Evolutionary conservation across 2,888 invertebrate species (phyloP), one percentile per base, ranked within the genome.

Genomic region (Melanostoma mellinum): DNA sequence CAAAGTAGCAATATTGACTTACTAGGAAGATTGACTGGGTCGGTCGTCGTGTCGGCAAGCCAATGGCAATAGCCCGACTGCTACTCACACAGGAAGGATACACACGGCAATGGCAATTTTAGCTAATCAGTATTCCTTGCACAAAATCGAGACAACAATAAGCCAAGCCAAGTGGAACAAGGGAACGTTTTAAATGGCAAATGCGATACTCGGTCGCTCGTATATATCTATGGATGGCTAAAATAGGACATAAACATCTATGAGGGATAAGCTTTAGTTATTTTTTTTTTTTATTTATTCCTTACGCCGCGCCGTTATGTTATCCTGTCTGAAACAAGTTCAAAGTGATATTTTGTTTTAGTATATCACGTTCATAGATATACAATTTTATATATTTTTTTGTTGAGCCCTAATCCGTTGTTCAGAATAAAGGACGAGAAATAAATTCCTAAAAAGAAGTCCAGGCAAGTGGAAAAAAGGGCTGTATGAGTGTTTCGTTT

Each of bases 51-150:
- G 4, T 55, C 9, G 55, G 52, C 42, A 53, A 44, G 36, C 38
- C 30, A n/a, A 9, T 3, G 20, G 20, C 20, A 20, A 20, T 20
- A 20, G 20, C 20, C 20, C 20, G 20, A 20, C 20, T 20, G 67
- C 67, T 67, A 67, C 60, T 68, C 58, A 61, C 58, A 61, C 58
- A 58, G 63, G 52, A 74, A 68, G 69, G 48, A 74, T 78, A 74
- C 68, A 74, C 67, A 48, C 61, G 65, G 65, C 69, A 69, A 36
- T 65, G 84, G 69, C 84, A 84, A 79, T 74, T 79, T 71, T 9
- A 67, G 44, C 74, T 79, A 79, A 84, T 84, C 84, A 84, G 84
- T 84, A 84, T 84, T 79, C 84, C 67, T 50, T 40, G 69, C 79
- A 71, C 71, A 75, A 53, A 71, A 60, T 79, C 55, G 38, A 65